Percentiles rank a stretch among this genome's conserved stretches.
Evolutionary conservation across 2,888 invertebrate species (phyloP).

Genomic region (Ctenicera cuprea): DNA sequence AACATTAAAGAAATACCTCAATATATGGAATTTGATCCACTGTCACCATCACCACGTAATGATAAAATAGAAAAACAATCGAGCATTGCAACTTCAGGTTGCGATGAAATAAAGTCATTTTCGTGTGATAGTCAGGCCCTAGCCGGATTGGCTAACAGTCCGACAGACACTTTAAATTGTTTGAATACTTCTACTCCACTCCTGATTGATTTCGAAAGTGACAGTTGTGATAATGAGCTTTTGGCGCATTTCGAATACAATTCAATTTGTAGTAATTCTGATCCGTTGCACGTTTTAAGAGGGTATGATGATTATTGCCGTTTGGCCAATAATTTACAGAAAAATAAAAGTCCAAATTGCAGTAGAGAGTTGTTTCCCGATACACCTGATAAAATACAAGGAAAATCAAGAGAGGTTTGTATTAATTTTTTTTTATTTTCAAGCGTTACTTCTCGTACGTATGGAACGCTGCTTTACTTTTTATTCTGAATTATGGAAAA

Average conservation of each 20-base stretch:
- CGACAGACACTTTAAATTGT: slow-evolving; percentile 1
- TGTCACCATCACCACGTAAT: background rate
- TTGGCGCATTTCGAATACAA: slow-evolving; percentile 6
- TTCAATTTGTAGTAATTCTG: background rate
- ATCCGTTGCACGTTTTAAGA: background rate
- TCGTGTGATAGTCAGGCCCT: background rate
- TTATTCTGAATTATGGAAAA: no score
- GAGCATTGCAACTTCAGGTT: no score
- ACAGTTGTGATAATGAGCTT: slow-evolving; percentile 29
- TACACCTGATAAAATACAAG: slow-evolving; percentile 29
- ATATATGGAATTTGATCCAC: background rate
- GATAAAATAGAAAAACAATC: no score
- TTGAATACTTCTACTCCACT: slow-evolving; percentile 34
- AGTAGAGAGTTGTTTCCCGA: slow-evolving; percentile 56
- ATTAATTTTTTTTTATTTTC: background rate
- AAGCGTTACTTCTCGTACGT: no score
- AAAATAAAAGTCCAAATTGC: slow-evolving; percentile 12
- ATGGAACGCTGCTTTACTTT: no score
- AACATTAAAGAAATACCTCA: background rate
- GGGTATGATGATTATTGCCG: background rate
- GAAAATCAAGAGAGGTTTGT: slow-evolving; percentile 20
- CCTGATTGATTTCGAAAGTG: slow-evolving; percentile 46
- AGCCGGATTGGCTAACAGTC: background rate
- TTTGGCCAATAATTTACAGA: background rate
- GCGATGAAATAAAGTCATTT: no score